Evolutionary conservation across 2,113 vertebrate species (phyloP).

Genomic region (Passerina amoena): DNA sequence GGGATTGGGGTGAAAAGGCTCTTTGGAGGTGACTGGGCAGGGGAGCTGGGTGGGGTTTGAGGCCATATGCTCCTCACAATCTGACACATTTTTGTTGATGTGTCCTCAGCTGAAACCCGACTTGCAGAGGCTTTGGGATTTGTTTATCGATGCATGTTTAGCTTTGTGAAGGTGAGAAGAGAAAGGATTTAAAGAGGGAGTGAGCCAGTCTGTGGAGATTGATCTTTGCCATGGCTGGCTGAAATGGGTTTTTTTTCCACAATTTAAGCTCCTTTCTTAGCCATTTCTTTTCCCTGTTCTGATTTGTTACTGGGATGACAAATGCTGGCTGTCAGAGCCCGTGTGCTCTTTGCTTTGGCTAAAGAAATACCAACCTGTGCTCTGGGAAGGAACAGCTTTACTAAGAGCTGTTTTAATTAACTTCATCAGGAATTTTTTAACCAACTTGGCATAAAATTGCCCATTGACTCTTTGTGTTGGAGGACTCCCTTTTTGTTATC

Average conservation of each 20-base stretch:
- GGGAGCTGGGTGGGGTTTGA: neutral
- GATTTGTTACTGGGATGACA: neutral
- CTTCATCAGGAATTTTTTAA: neutral
- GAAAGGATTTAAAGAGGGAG: neutral
- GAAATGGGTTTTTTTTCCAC: neutral
- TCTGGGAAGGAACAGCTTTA: neutral
- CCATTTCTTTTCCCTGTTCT: neutral
- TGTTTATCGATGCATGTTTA: neutral
- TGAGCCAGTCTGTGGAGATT: neutral
- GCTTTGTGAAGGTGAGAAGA: constrained; percentile 39
- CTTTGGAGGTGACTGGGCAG: neutral
- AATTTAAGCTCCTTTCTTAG: neutral
- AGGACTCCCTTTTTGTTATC: neutral
- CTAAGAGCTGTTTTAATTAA: neutral
- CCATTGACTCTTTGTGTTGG: neutral
- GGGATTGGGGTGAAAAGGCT: neutral
- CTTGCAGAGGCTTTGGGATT: neutral
- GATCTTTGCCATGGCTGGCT: constrained; percentile 14
- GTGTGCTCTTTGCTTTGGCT: constrained; percentile 7
- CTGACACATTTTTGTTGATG: neutral
- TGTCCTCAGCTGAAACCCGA: neutral
- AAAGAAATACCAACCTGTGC: neutral
- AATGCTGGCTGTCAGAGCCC: neutral
- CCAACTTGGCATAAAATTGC: neutral
- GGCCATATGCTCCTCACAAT: constrained; percentile 6